Percentiles rank a stretch among this genome's conserved stretches.
Conservation (phyloP, 2,888 invertebrate genomes). For the Oscheius sp. region DNA sequence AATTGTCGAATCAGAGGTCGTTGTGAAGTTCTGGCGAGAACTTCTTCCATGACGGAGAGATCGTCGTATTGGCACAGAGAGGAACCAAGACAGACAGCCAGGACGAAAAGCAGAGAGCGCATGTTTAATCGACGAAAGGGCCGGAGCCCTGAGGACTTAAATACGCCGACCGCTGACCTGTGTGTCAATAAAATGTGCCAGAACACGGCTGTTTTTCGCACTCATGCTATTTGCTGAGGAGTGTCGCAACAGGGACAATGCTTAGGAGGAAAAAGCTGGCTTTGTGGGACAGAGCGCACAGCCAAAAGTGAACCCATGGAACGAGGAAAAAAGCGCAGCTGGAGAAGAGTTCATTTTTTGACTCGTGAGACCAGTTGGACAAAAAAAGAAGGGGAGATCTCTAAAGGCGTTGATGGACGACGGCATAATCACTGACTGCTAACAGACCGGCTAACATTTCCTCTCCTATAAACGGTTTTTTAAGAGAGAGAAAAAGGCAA, state of each 20-base stretch:
- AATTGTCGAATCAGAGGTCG: conserved; percentile 8
- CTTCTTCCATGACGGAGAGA: conserved; percentile 17
- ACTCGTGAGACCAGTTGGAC: conserved; percentile 10
- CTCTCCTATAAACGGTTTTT: conserved; percentile 41
- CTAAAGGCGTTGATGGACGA: conserved; percentile 40
- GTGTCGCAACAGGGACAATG: conserved; percentile 26
- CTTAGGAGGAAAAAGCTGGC: conserved; percentile 11
- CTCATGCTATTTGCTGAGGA: conserved; percentile 31
- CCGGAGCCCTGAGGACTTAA: background rate
- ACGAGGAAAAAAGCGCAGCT: background rate
- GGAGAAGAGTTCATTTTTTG: conserved; percentile 6
- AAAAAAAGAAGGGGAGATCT: conserved; percentile 8
- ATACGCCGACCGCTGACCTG: conserved; percentile 24
- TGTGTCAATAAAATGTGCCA: conserved; percentile 32
- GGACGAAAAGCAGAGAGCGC: conserved; percentile 12
- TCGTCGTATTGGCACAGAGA: conserved; percentile 15
- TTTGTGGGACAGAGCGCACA: conserved; percentile 4
- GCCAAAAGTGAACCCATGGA: conserved; percentile 1
- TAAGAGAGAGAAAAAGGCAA: background rate
- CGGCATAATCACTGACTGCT: conserved; percentile 54
- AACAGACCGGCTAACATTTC: conserved; percentile 56
- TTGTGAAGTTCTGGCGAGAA: background rate
- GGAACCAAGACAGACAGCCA: background rate
- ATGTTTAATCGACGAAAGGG: background rate
- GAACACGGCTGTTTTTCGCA: conserved; percentile 33